Evolutionary conservation across 92 coral and sea anemone genomes (phyloP).

Genomic region (Anthopleura xanthogrammica): DNA sequence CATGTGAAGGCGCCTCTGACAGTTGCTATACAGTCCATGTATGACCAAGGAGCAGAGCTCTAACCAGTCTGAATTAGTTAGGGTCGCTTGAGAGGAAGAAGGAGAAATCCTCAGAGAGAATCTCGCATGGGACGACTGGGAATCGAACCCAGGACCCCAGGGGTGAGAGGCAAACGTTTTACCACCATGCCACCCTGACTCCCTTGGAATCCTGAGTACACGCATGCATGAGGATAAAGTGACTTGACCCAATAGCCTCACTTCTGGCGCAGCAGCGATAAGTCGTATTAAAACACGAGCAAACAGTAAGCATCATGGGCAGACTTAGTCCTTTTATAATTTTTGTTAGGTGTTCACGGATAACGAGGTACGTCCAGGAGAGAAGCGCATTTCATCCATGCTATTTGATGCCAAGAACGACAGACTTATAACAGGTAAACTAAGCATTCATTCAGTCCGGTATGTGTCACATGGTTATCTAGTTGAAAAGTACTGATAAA

Average conservation of each 20-base stretch:
- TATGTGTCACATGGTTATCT: not conserved
- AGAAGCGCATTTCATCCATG: conserved; percentile 92
- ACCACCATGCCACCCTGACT: no score
- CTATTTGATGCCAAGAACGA: conserved; percentile 94
- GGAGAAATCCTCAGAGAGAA: no score
- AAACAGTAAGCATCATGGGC: not conserved
- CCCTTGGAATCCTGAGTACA: no score
- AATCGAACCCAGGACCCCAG: no score
- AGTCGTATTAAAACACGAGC: not conserved
- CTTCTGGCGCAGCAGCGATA: no score
- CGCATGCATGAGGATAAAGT: no score
- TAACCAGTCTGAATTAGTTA: no score
- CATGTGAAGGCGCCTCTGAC: no score
- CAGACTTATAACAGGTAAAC: conserved; percentile 88
- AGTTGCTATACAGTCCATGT: not conserved
- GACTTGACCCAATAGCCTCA: no score
- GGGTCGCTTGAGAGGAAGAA: no score
- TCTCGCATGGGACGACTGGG: no score
- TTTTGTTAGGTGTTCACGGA: conserved; percentile 83
- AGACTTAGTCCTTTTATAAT: not conserved
- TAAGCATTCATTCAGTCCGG: not conserved
- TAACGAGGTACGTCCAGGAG: conserved; percentile 93
- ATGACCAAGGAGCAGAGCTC: not conserved
- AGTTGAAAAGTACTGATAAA: not conserved
- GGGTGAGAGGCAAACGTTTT: no score